phyloP scores from a whole-genome alignment of 1,140 invertebrate species.

The Brachionus calyciflorus region DNA sequence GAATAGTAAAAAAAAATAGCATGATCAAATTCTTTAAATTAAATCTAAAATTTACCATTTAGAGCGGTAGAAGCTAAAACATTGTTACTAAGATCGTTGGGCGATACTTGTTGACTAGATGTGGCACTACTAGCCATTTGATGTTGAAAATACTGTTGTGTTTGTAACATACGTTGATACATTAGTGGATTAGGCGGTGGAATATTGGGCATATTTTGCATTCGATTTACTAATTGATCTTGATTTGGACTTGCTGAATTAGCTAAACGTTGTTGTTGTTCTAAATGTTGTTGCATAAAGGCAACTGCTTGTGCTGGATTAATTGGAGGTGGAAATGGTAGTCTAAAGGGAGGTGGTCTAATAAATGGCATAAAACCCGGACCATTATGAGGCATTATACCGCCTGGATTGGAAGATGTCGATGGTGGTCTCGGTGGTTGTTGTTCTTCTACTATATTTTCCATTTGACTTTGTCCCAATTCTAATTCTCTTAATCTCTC shows the following conservation, averaged over 20 bases:
- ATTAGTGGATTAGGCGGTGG: not conserved
- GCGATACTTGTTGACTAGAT: slow-evolving; percentile 44
- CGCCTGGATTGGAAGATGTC: slow-evolving; percentile 14
- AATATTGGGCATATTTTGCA: not conserved
- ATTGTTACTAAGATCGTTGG: slow-evolving; percentile 9
- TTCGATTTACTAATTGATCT: not conserved
- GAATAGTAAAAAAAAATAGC: no score
- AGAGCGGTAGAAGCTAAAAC: slow-evolving; percentile 14
- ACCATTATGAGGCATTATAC: not conserved
- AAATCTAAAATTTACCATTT: slow-evolving; percentile 2
- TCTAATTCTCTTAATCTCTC: not conserved
- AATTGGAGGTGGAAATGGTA: slow-evolving; percentile 22
- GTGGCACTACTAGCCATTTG: slow-evolving; percentile 11
- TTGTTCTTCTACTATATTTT: not conserved
- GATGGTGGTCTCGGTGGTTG: slow-evolving; percentile 9
- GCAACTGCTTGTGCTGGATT: slow-evolving; percentile 21
- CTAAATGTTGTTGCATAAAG: slow-evolving; percentile 34
- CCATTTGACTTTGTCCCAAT: not conserved
- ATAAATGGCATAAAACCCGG: slow-evolving; percentile 21
- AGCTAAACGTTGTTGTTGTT: not conserved
- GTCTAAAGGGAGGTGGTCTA: not conserved
- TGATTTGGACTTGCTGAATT: not conserved
- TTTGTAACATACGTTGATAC: no score
- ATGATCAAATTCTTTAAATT: not conserved
- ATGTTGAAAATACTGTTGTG: not conserved